phyloP scores from a whole-genome alignment of 2,888 invertebrate species.

The Drosophila anomalata region DNA sequence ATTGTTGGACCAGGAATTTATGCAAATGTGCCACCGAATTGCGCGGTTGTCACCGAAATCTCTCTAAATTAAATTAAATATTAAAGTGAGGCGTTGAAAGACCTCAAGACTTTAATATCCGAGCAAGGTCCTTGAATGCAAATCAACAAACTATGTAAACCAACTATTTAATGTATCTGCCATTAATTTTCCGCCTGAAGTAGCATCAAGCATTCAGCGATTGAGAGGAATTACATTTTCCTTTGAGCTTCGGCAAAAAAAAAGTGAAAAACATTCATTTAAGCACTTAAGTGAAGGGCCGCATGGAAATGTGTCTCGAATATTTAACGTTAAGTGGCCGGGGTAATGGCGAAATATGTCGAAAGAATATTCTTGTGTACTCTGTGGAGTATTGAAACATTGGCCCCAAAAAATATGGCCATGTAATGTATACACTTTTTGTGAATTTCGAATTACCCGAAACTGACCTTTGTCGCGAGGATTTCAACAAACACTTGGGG shows the following conservation, averaged over 20 bases:
- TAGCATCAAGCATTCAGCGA: conserved; percentile 6
- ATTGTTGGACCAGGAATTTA: conserved; percentile 54
- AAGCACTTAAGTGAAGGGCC: neutral
- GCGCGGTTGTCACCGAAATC: conserved; percentile 36
- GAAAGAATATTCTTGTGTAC: neutral
- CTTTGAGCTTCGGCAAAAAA: neutral
- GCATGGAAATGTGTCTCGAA: neutral
- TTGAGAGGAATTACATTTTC: neutral
- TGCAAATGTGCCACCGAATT: conserved; percentile 62
- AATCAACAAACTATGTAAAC: neutral
- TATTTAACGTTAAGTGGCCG: conserved; percentile 26
- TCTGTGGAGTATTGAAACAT: neutral
- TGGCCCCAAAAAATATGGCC: conserved; percentile 9
- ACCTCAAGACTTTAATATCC: neutral
- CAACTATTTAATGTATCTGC: neutral
- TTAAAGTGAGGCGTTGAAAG: neutral
- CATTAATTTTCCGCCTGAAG: conserved; percentile 11
- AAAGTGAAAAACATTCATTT: neutral
- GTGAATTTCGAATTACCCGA: conserved; percentile 6
- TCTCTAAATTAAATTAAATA: conserved; percentile 23
- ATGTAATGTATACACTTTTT: conserved; percentile 2
- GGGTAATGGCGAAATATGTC: conserved; percentile 15
- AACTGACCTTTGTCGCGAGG: conserved; percentile 19
- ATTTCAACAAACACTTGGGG: conserved; percentile 33
- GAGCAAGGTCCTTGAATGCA: neutral